Evolutionary conservation across 2,888 invertebrate species (phyloP).

Genomic region (Serripes groenlandicus): DNA sequence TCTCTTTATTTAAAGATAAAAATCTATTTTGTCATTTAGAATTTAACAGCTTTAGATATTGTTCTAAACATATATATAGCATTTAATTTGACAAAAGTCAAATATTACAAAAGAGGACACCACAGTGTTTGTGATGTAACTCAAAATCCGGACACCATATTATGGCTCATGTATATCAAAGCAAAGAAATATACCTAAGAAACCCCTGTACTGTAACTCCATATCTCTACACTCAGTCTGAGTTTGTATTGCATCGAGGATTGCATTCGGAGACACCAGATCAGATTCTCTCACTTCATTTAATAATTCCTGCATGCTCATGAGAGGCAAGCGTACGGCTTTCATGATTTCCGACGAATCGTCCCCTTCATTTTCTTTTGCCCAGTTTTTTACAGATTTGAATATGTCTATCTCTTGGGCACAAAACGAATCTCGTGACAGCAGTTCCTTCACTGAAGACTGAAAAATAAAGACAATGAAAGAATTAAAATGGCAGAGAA

Average conservation of each 20-base stretch:
- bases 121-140: no score
- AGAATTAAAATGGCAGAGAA: not conserved
- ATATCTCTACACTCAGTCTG: slow-evolving; percentile 93
- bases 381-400: slow-evolving; percentile 95
- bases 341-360: slow-evolving; percentile 85
- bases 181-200: slow-evolving; percentile 80
- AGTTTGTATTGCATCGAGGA: slow-evolving; percentile 97
- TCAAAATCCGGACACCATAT: no score
- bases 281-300: slow-evolving; percentile 95
- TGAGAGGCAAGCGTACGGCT: slow-evolving; percentile 93
- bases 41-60: no score
- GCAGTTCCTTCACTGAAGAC: slow-evolving; percentile 92
- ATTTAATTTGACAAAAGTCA: no score
- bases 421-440: slow-evolving; percentile 97
- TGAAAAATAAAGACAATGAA: slow-evolving; percentile 66
- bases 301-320: slow-evolving; percentile 95
- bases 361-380: slow-evolving; percentile 91
- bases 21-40: no score
- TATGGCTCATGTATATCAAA: no score
- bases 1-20: no score
- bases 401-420: slow-evolving; percentile 98
- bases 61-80: no score
- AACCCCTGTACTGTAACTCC: slow-evolving; percentile 94
- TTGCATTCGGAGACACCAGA: slow-evolving; percentile 94
- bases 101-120: no score